phyloP scores from a whole-genome alignment of 2,888 invertebrate genomes.

The Cephus spinipes region DNA sequence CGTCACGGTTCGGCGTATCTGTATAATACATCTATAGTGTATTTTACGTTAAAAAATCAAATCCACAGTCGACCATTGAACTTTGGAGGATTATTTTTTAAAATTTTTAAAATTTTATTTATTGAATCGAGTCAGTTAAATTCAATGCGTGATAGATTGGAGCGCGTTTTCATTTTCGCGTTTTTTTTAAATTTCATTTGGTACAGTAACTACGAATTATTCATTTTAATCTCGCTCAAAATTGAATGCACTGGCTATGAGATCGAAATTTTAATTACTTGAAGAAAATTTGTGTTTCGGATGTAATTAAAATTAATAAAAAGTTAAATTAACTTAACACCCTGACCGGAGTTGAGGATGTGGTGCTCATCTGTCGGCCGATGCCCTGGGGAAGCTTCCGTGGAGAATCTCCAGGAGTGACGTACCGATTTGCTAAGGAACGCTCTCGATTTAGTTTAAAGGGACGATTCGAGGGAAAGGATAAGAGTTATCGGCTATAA shows the following conservation, averaged over 20 bases:
- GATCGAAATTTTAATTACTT: background rate
- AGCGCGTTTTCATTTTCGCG: background rate
- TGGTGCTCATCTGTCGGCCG: too few relatives aligned
- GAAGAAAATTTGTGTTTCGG: background rate
- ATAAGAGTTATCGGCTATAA: too few relatives aligned
- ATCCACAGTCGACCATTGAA: background rate
- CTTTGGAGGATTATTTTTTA: background rate
- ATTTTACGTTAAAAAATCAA: background rate
- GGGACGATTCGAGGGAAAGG: too few relatives aligned
- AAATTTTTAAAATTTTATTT: background rate
- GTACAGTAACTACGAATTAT: background rate
- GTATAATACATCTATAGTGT: background rate
- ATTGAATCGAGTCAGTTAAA: background rate
- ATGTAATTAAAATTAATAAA: background rate
- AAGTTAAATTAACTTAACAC: background rate
- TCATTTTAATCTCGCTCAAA: background rate
- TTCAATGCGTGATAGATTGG: background rate
- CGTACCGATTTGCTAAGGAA: too few relatives aligned
- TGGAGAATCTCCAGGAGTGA: too few relatives aligned
- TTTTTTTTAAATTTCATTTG: too few relatives aligned
- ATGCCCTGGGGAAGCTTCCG: too few relatives aligned
- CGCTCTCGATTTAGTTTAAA: too few relatives aligned
- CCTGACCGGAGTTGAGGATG: too few relatives aligned
- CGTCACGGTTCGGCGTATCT: background rate
- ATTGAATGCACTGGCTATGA: background rate